A percentile compares a stretch with the other conserved stretches of the same genome.
These are phyloP conservation scores for Hydrocynus forskahlii DNA, from an alignment of 2,797 vertebrate species.

Conservation along the genomic window DNA sequence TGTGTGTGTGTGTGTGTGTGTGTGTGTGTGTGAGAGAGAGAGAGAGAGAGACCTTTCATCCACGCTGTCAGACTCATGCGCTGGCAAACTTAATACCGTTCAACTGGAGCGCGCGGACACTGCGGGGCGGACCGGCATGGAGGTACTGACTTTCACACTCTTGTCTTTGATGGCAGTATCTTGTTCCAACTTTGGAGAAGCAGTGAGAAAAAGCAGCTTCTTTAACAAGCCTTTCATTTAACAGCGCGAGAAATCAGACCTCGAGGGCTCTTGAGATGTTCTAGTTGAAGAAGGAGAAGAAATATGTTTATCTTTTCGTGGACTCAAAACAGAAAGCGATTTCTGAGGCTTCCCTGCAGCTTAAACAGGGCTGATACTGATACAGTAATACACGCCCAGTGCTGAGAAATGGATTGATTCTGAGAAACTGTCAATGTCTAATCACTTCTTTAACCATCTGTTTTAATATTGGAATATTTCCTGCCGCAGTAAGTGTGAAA, in stretches of 20 bases:
- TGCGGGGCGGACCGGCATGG: conserved; percentile 65
- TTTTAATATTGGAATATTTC: no score
- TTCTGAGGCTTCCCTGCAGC: no score
- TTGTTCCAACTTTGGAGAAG: background rate
- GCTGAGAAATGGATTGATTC: no score
- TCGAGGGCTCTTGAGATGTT: no score
- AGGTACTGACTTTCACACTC: conserved; percentile 54
- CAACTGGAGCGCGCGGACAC: background rate
- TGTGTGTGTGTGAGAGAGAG: background rate
- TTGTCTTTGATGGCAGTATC: background rate
- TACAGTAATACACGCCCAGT: no score
- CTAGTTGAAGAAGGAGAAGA: no score
- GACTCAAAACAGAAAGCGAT: no score
- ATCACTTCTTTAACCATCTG: no score
- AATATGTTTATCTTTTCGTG: no score
- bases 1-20: background rate
- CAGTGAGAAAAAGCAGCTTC: background rate
- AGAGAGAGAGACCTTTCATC: background rate
- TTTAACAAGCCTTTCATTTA: background rate
- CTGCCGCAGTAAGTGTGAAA: no score
- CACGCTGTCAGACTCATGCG: background rate
- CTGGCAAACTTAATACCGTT: background rate
- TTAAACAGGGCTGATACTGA: no score
- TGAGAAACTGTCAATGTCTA: no score
- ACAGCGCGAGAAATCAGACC: background rate